Conservation (phyloP, 2,113 vertebrate species). For the Cryptotis parvus region DNA sequence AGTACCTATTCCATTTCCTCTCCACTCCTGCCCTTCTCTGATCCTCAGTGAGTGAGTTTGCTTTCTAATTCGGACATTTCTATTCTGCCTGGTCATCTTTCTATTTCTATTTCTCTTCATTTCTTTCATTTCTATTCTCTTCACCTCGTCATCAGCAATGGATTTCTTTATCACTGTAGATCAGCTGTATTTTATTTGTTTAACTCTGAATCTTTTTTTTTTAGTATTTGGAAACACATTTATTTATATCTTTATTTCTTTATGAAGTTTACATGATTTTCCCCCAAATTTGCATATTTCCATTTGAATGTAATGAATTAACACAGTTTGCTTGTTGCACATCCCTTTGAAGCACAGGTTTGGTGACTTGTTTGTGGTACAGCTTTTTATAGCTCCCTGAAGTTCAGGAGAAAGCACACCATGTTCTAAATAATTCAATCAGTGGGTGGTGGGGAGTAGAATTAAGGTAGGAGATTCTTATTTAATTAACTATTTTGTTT, state of each 20-base stretch:
- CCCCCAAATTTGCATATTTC: not conserved
- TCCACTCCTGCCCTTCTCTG: too few relatives aligned
- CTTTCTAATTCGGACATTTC: too few relatives aligned
- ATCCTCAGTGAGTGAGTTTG: too few relatives aligned
- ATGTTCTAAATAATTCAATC: constrained; percentile 72
- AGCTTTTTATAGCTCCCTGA: constrained; percentile 48
- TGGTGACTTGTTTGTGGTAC: constrained; percentile 49
- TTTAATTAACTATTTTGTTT: constrained; percentile 56
- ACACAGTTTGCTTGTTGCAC: not conserved
- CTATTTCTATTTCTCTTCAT: too few relatives aligned
- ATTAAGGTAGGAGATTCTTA: constrained; percentile 44
- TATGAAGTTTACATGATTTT: not conserved
- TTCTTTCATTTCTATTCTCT: too few relatives aligned
- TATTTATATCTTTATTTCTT: not conserved
- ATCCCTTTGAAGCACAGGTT: constrained; percentile 28
- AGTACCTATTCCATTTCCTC: too few relatives aligned
- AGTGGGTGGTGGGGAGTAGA: constrained; percentile 45
- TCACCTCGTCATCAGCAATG: too few relatives aligned
- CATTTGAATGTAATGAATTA: constrained; percentile 4
- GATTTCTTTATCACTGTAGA: too few relatives aligned
- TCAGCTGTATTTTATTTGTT: too few relatives aligned
- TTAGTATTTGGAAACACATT: not conserved
- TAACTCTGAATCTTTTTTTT: too few relatives aligned
- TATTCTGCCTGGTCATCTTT: too few relatives aligned
- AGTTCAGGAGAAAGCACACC: constrained; percentile 63